A percentile compares a stretch with the other conserved stretches of the same genome.
phyloP scores from a whole-genome alignment of 2,888 invertebrate species.

The Caenorhabditis sinica region DNA sequence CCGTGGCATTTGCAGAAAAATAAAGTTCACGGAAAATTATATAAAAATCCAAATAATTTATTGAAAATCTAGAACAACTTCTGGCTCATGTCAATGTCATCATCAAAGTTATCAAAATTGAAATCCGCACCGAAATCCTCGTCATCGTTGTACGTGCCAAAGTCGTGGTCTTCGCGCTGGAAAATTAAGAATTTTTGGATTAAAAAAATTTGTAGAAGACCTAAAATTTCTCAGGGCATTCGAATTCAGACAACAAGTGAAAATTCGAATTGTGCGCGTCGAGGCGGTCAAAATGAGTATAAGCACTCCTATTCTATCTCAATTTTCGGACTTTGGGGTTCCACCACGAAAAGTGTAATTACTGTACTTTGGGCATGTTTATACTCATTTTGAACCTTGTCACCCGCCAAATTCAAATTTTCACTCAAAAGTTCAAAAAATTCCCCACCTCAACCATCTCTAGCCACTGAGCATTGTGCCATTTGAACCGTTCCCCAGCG shows the following conservation, averaged over 20 bases:
- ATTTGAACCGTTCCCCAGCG: slow-evolving; percentile 95
- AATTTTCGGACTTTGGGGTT: neutral
- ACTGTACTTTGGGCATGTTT: neutral
- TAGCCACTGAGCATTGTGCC: slow-evolving; percentile 98
- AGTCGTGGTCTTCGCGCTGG: slow-evolving; percentile 50
- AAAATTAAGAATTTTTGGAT: neutral
- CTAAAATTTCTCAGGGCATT: neutral
- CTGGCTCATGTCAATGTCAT: slow-evolving; percentile 63
- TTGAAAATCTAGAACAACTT: slow-evolving; percentile 60
- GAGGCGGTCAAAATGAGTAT: neutral
- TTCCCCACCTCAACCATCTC: slow-evolving; percentile 90
- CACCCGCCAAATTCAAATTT: neutral
- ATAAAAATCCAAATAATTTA: neutral
- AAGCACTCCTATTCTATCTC: neutral
- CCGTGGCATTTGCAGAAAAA: no score
- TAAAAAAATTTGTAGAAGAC: no score
- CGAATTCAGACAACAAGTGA: neutral
- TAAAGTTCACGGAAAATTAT: no score
- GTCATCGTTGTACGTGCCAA: slow-evolving; percentile 37
- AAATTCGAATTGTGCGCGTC: neutral
- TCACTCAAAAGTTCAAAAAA: neutral
- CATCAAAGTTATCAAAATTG: slow-evolving; percentile 70
- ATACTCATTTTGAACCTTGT: neutral
- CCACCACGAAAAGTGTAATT: neutral
- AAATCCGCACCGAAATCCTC: slow-evolving; percentile 69